Percentiles rank a stretch among this genome's conserved stretches.
These are phyloP conservation scores for Drosophila subquinaria DNA, from an alignment of 2,888 invertebrate species.

Conservation along the genomic window DNA sequence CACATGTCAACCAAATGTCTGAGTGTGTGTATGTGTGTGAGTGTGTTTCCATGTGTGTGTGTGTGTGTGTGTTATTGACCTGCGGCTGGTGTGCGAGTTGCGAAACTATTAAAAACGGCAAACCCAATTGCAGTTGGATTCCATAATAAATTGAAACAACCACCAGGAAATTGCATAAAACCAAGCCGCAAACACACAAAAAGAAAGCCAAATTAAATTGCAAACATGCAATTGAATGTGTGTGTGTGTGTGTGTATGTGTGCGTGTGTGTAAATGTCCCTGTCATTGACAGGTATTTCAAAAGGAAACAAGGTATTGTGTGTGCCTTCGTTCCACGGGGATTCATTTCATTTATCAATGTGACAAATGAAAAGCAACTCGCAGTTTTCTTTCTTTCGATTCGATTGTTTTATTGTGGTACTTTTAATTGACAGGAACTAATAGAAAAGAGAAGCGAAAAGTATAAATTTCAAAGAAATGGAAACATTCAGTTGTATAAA, in stretches of 20 bases:
- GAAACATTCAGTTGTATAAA: too few species aligned
- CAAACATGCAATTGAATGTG: constrained; percentile 35
- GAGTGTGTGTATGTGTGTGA: constrained; percentile 19
- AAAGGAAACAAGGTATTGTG: constrained; percentile 22
- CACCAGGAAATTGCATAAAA: constrained; percentile 72
- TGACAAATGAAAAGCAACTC: constrained; percentile 59
- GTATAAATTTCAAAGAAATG: neutral
- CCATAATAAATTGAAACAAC: constrained; percentile 77
- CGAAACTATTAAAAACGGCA: constrained; percentile 64
- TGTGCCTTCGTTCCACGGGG: constrained; percentile 4
- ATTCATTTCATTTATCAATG: constrained; percentile 79
- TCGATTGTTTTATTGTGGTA: constrained; percentile 43
- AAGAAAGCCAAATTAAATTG: constrained; percentile 75
- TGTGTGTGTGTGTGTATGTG: constrained; percentile 1
- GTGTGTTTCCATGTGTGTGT: constrained; percentile 17
- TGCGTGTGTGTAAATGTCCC: constrained; percentile 35
- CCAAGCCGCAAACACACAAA: constrained; percentile 70
- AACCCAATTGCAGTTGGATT: constrained; percentile 49
- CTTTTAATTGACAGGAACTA: constrained; percentile 9
- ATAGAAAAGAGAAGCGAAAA: neutral
- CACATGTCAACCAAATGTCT: constrained; percentile 64
- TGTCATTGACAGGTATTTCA: constrained; percentile 69
- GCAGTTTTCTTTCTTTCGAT: constrained; percentile 1
- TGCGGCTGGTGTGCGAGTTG: constrained; percentile 35
- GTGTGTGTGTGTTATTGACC: constrained; percentile 46